A percentile compares a stretch with the other conserved stretches of the same genome.
Evolutionary conservation across 2,113 vertebrate species (phyloP).

Genomic region (Sylvia atricapilla): DNA sequence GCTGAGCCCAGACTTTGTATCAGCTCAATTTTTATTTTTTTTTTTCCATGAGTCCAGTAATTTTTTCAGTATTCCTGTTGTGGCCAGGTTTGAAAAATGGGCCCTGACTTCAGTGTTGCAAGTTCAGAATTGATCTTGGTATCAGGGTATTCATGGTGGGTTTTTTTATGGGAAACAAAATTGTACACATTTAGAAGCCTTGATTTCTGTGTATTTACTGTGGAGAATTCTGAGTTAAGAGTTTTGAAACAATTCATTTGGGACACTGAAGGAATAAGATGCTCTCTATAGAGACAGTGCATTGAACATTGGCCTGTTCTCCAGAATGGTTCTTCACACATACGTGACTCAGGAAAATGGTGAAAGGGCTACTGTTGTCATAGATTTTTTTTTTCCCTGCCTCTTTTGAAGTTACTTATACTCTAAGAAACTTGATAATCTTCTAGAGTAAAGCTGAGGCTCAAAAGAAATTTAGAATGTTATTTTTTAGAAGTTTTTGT

Average conservation of each 20-base stretch:
- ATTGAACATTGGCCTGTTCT: background rate
- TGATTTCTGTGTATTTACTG: background rate
- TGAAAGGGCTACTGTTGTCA: background rate
- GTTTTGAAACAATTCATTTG: background rate
- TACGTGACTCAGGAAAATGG: accelerated
- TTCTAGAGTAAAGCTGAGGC: background rate
- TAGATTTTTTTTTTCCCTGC: too few relatives aligned
- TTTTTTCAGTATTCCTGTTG: background rate
- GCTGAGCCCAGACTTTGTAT: background rate
- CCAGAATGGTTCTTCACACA: background rate
- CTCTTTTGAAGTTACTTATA: background rate
- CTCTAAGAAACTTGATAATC: background rate
- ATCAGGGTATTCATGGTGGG: accelerated
- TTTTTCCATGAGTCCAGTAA: background rate
- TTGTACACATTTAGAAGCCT: background rate
- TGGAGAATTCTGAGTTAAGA: background rate
- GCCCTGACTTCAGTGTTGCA: background rate
- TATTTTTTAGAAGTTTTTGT: background rate
- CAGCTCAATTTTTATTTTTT: background rate
- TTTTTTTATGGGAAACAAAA: background rate
- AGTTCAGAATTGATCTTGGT: background rate
- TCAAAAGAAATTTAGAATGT: background rate
- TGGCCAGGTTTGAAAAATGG: background rate
- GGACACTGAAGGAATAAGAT: background rate
- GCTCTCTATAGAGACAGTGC: background rate